Evolutionary conservation across 2,888 invertebrate species (phyloP), one percentile per base, ranked within the genome.

Genomic region (Pyrrhia umbra): DNA sequence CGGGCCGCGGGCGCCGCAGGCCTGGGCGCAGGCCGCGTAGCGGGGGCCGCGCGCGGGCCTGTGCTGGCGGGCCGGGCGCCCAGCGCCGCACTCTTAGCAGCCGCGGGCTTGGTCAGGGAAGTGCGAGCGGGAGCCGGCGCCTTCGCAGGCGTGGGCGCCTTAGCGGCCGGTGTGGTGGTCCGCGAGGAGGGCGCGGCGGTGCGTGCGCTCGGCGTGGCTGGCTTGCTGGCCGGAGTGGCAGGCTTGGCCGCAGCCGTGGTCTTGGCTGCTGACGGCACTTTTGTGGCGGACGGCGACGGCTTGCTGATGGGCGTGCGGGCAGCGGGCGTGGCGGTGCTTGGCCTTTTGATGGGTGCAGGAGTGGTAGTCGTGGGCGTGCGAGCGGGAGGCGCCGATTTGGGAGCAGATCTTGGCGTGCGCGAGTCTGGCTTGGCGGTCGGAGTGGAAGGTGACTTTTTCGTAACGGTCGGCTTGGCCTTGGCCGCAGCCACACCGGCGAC

Each of bases 381-480:
- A 34, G 85, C 70, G 21, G 88, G 68, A 75, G 88, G 9, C 77
- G 72, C 72, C 37, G 87, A 66, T 56, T 88, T 88, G n/a, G 84
- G 37, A 2, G 88, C 76, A 2, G 83, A 62, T 37, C 69, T 80
- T 5, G 85, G 76, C 2, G 86, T 82, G n/a, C 81, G 83, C n/a
- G 74, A 54, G 37, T 85, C 84, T 0, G 83, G 42, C 40, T 86
- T 86, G 6, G 85, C 70, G 9, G 77, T 79, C 42, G 90, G 84
- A 0, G 89, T 86, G 27, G 89, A 79, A 16, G 87, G 81, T 0
- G 86, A 81, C 57, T 90, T 85, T 5, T 86, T 81, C 0, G 87
- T 76, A 58, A 77, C 50, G 37, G 81, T 63, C 23, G 80, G 56
- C 56, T 85, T 83, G 9, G 79, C 15, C 50, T 82, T 79, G 50